These are phyloP conservation scores for Nothobranchius kuhntae DNA, from an alignment of 2,113 vertebrate genomes.

Conservation along the genomic window DNA sequence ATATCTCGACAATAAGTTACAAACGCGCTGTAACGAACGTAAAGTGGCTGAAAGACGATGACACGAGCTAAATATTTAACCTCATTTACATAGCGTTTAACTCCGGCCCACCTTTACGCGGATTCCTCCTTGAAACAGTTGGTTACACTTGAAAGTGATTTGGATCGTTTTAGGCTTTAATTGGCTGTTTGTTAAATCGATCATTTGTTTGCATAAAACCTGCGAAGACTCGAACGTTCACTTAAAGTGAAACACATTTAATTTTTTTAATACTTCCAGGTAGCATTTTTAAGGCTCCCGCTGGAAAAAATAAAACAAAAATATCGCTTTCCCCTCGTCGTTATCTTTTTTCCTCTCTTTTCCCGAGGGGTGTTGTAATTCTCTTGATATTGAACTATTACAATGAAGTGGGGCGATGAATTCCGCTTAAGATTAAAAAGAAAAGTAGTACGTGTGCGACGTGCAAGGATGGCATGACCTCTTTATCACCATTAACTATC, in stretches of 20 bases:
- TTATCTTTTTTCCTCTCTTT: slow-evolving; percentile 53
- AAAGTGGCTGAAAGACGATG: slow-evolving; percentile 8
- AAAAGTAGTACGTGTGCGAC: slow-evolving; percentile 51
- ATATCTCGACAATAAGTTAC: slow-evolving; percentile 24
- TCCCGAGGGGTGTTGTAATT: slow-evolving; percentile 50
- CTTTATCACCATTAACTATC: slow-evolving; percentile 73
- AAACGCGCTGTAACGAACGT: slow-evolving; percentile 13
- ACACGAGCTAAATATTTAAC: slow-evolving; percentile 40
- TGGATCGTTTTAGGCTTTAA: slow-evolving; percentile 78
- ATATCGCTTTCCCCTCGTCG: slow-evolving; percentile 44
- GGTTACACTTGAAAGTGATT: slow-evolving; percentile 80
- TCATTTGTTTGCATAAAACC: slow-evolving; percentile 67
- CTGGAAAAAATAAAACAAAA: slow-evolving; percentile 18
- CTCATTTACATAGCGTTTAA: slow-evolving; percentile 42
- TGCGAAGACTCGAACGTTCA: slow-evolving; percentile 28
- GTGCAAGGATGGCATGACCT: slow-evolving; percentile 65
- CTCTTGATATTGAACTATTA: slow-evolving; percentile 46
- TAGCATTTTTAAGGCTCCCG: slow-evolving; percentile 34
- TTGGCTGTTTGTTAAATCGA: slow-evolving; percentile 79
- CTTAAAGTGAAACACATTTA: slow-evolving; percentile 56
- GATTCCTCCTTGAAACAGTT: slow-evolving; percentile 79
- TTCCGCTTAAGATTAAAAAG: slow-evolving; percentile 4
- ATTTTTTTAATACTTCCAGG: slow-evolving; percentile 12
- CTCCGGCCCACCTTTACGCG: slow-evolving; percentile 74
- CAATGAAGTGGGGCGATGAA: slow-evolving; percentile 41